phyloP scores from a whole-genome alignment of 2,797 vertebrate genomes.

The Ctenopoma kingsleyae region DNA sequence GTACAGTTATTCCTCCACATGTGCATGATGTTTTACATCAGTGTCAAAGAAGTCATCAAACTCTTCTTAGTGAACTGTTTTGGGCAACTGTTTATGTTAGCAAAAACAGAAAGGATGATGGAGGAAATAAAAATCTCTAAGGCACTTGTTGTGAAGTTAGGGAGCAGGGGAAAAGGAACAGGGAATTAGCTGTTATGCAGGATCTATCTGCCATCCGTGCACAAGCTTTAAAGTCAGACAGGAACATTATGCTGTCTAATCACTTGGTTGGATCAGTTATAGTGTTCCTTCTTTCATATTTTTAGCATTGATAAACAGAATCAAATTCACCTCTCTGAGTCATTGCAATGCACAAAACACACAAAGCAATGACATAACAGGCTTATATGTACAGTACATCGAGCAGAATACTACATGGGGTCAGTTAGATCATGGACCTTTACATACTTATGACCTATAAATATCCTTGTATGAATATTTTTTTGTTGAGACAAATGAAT shows the following conservation, averaged over 20 bases:
- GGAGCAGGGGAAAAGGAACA: conserved; percentile 27
- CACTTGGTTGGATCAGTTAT: conserved; percentile 33
- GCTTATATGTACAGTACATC: not conserved
- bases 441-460: not conserved
- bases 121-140: conserved; percentile 5
- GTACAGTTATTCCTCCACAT: not conserved
- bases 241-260: conserved; percentile 38
- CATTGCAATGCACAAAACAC: not conserved
- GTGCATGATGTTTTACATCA: not conserved
- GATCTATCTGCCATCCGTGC: conserved; percentile 37
- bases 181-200: conserved; percentile 44
- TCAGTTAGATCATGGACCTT: not conserved
- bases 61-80: conserved; percentile 6
- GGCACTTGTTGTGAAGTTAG: conserved; percentile 11
- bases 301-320: conserved; percentile 28
- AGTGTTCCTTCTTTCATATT: conserved; percentile 11
- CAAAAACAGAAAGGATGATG: conserved; percentile 9
- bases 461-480: not conserved
- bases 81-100: not conserved
- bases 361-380: not conserved
- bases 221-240: conserved; percentile 44
- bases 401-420: not conserved
- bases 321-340: conserved; percentile 30
- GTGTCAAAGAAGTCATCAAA: not conserved
- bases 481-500: conserved; percentile 35